Conservation (phyloP, 2,888 invertebrate genomes). For the Nymphalis urticae region DNA sequence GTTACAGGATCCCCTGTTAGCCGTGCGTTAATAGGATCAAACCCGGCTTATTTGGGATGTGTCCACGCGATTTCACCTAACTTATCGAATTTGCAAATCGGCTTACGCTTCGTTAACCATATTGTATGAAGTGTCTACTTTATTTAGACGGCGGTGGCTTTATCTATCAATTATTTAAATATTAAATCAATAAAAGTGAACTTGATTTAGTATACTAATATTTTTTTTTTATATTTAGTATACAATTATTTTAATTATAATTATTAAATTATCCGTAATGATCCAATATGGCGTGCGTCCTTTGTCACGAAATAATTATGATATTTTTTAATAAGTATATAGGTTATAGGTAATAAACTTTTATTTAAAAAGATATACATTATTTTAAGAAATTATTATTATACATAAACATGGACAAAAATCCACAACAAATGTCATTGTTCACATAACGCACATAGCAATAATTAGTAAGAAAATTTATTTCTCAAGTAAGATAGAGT, state of each 20-base stretch:
- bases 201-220: too few relatives aligned
- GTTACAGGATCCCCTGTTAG: constrained; percentile 74
- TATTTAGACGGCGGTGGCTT: constrained; percentile 29
- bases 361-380: too few relatives aligned
- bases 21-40: constrained; percentile 80
- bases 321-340: too few relatives aligned
- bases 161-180: constrained; percentile 1
- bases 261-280: too few relatives aligned
- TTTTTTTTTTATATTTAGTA: too few relatives aligned
- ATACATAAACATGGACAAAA: too few relatives aligned
- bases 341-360: too few relatives aligned
- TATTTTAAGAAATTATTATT: neutral
- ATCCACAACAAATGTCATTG: neutral
- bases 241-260: too few relatives aligned
- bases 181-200: neutral
- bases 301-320: too few relatives aligned
- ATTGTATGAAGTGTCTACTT: constrained; percentile 44
- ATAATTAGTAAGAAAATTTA: constrained; percentile 54
- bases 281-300: too few relatives aligned
- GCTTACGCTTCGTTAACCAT: constrained; percentile 78
- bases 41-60: constrained; percentile 75
- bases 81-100: constrained; percentile 80
- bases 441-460: constrained; percentile 40
- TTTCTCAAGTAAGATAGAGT: constrained; percentile 69
- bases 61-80: constrained; percentile 79